These are phyloP conservation scores for Halcyon chelicuti DNA, from an alignment of 2,797 vertebrate species.

Conservation along the genomic window DNA sequence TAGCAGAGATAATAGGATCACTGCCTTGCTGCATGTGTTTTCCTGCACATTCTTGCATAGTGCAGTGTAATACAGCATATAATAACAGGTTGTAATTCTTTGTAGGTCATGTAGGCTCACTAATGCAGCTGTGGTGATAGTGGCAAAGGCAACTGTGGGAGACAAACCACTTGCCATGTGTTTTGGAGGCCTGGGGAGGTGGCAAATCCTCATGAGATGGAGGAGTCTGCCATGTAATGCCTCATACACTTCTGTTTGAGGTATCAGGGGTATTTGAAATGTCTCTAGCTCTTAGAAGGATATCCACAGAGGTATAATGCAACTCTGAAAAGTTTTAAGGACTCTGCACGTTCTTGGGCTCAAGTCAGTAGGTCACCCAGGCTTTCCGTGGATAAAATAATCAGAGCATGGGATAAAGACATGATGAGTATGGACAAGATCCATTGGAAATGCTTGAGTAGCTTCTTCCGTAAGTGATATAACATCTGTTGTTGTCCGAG, in stretches of 20 bases:
- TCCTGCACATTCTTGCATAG: neutral
- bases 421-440: slow-evolving; percentile 25
- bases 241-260: neutral
- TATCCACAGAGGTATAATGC: neutral
- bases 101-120: neutral
- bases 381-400: neutral
- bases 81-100: neutral
- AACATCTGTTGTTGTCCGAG: slow-evolving; percentile 57
- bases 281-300: neutral
- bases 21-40: neutral
- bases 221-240: neutral
- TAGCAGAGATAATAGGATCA: neutral
- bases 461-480: slow-evolving; percentile 35
- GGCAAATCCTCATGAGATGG: neutral
- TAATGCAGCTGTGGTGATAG: neutral
- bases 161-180: neutral
- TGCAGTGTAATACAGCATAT: neutral
- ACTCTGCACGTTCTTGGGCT: neutral
- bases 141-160: neutral
- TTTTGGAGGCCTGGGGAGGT: neutral
- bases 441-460: slow-evolving; percentile 55
- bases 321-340: neutral
- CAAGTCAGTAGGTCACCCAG: neutral
- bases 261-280: neutral
- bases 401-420: slow-evolving; percentile 9